These are phyloP conservation scores for Accipiter virgatus DNA, from an alignment of 2,113 vertebrate species.

Conservation along the genomic window DNA sequence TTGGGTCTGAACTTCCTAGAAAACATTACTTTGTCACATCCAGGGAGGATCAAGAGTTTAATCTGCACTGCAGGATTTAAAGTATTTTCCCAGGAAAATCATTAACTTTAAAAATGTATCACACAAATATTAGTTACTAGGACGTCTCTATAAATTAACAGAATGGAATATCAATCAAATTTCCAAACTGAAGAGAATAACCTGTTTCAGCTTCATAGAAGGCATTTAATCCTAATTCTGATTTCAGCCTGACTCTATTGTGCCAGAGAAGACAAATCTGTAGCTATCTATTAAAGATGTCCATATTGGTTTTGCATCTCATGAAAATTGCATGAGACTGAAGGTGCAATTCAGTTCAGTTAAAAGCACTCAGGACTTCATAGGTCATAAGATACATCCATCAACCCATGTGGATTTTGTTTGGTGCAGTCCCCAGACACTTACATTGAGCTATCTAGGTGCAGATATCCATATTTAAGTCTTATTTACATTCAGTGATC, in stretches of 20 bases:
- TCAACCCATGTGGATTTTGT: not conserved
- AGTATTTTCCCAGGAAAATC: not conserved
- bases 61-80: not conserved
- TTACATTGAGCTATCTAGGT: not conserved
- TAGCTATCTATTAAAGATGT: not conserved
- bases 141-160: not conserved
- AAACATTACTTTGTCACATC: not conserved
- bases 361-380: not conserved
- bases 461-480: not conserved
- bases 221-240: not conserved
- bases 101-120: not conserved
- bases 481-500: not conserved
- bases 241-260: not conserved
- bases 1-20: not conserved
- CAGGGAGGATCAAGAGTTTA: slow-evolving; percentile 1
- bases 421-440: not conserved
- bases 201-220: not conserved
- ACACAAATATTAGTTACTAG: not conserved
- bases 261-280: not conserved
- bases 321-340: not conserved
- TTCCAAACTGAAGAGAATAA: not conserved
- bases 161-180: not conserved
- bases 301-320: not conserved
- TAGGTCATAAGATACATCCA: not conserved
- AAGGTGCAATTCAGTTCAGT: not conserved